Percentiles rank a stretch among this genome's conserved stretches.
phyloP scores from a whole-genome alignment of 2,113 vertebrate species.

The Plecturocebus donacophilus region DNA sequence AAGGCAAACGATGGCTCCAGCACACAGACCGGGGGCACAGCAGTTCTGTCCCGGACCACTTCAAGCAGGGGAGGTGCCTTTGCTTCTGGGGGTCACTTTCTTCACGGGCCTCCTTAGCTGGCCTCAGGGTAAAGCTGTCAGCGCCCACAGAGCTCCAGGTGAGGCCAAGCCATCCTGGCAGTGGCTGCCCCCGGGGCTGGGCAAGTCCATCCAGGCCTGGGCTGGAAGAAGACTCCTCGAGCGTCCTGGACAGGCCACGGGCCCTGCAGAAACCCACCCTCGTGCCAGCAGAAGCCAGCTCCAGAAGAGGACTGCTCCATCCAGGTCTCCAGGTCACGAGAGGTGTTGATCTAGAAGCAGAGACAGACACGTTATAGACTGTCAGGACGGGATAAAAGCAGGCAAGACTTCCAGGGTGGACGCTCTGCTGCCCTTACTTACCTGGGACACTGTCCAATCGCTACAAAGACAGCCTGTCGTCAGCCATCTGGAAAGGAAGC shows the following conservation, averaged over 20 bases:
- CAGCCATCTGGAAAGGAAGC: slow-evolving; percentile 65
- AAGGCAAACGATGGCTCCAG: slow-evolving; percentile 81
- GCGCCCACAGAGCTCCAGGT: slow-evolving; percentile 86
- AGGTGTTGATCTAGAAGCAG: slow-evolving; percentile 50
- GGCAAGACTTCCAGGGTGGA: background rate
- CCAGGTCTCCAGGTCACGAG: background rate
- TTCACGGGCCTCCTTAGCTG: slow-evolving; percentile 87
- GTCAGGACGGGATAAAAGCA: accelerated
- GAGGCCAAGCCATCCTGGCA: slow-evolving; percentile 68
- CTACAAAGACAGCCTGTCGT: slow-evolving; percentile 51
- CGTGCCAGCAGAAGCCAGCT: slow-evolving; percentile 75
- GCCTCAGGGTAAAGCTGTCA: slow-evolving; percentile 89
- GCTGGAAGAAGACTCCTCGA: slow-evolving; percentile 86
- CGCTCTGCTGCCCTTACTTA: background rate
- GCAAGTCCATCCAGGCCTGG: slow-evolving; percentile 74
- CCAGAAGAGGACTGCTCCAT: slow-evolving; percentile 71
- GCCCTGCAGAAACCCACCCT: slow-evolving; percentile 88
- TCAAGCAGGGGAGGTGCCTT: slow-evolving; percentile 85
- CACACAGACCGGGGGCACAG: slow-evolving; percentile 84
- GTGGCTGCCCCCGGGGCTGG: slow-evolving; percentile 19
- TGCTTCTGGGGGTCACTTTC: slow-evolving; percentile 89
- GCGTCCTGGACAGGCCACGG: slow-evolving; percentile 85
- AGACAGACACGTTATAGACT: background rate
- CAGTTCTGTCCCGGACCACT: slow-evolving; percentile 87
- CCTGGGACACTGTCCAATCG: slow-evolving; percentile 66